Conservation (phyloP, 2,797 vertebrate species). For the Lepilemur septentrionalis region DNA sequence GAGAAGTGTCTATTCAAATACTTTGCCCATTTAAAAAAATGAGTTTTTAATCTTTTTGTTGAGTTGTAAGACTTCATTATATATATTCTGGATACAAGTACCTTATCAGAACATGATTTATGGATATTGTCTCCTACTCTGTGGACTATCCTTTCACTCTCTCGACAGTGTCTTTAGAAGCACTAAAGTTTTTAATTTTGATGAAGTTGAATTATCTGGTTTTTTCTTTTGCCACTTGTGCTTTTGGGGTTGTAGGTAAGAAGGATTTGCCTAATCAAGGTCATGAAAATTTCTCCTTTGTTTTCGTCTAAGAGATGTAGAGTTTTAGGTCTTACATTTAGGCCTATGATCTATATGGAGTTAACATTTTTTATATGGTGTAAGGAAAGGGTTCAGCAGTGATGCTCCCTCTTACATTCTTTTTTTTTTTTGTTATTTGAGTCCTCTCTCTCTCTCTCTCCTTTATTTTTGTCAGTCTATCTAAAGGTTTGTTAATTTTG, state of each 20-base stretch:
- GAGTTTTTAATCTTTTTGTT: background rate
- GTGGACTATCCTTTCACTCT: background rate
- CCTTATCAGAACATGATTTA: background rate
- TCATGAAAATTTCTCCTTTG: background rate
- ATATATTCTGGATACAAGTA: background rate
- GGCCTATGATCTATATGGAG: background rate
- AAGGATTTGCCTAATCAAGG: background rate
- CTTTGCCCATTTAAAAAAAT: background rate
- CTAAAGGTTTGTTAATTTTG: background rate
- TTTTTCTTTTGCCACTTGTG: background rate
- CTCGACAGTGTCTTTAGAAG: background rate
- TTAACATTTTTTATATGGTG: background rate
- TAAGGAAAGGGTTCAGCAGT: background rate
- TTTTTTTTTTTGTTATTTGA: background rate
- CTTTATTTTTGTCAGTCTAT: background rate
- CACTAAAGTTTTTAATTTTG: background rate
- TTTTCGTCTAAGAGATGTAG: background rate
- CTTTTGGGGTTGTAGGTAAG: background rate
- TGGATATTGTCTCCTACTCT: background rate
- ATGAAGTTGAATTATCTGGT: background rate
- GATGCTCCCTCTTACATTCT: background rate
- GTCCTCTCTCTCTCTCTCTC: background rate
- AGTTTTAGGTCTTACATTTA: background rate
- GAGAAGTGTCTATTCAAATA: background rate
- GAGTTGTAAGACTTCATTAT: background rate